Conservation (phyloP, 2,797 vertebrate genomes). For the Remorina albescens region DNA sequence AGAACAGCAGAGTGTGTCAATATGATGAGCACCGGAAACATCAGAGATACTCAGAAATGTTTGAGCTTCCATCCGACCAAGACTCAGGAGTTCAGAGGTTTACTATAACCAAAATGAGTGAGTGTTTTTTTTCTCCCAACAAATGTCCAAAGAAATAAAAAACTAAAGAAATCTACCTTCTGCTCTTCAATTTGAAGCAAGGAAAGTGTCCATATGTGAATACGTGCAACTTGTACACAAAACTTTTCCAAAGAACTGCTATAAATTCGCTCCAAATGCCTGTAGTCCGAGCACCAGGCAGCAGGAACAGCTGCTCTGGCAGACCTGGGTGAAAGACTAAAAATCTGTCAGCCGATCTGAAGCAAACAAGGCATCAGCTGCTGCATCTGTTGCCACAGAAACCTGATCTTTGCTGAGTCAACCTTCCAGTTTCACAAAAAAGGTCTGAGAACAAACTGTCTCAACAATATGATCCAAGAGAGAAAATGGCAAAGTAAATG, state of each 20-base stretch:
- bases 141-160: background rate
- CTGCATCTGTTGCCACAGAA: constrained; percentile 41
- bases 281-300: background rate
- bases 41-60: no score
- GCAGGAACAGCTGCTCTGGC: constrained; percentile 23
- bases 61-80: no score
- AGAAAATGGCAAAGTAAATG: constrained; percentile 14
- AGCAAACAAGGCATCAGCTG: constrained; percentile 14
- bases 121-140: background rate
- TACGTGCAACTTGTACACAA: constrained; percentile 8
- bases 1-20: no score
- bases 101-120: no score
- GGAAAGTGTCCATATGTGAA: constrained; percentile 12
- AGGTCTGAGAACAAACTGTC: constrained; percentile 8
- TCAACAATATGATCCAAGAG: background rate
- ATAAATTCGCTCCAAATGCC: background rate
- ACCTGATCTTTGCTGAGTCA: constrained; percentile 29
- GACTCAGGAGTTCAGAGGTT: no score
- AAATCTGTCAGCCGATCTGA: constrained; percentile 31
- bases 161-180: background rate
- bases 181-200: background rate
- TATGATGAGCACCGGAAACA: no score
- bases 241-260: constrained; percentile 2
- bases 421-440: constrained; percentile 13
- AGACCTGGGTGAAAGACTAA: constrained; percentile 5